These are phyloP conservation scores for Hippoglossus hippoglossus DNA, from an alignment of 2,797 vertebrate genomes.

Conservation along the genomic window DNA sequence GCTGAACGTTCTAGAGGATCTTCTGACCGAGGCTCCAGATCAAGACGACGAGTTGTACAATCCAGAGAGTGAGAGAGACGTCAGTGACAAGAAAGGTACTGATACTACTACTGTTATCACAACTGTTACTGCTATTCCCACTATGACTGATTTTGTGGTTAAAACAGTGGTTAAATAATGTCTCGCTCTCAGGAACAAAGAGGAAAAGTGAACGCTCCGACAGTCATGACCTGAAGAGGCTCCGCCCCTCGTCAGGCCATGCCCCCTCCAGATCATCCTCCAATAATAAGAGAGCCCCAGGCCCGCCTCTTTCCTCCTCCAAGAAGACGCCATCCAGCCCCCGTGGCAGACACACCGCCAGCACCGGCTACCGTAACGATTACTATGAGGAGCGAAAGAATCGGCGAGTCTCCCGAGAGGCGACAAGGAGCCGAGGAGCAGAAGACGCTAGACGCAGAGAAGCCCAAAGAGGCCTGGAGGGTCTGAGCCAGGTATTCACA, in stretches of 20 bases:
- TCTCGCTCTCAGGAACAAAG: slow-evolving; percentile 87
- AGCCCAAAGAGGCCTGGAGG: slow-evolving; percentile 53
- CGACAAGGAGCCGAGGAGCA: slow-evolving; percentile 32
- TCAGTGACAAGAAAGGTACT: slow-evolving; percentile 92
- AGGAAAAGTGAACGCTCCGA: slow-evolving; percentile 92
- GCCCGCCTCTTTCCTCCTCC: slow-evolving; percentile 75
- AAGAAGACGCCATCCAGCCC: slow-evolving; percentile 84
- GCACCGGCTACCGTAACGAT: slow-evolving; percentile 89
- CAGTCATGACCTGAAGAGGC: slow-evolving; percentile 88
- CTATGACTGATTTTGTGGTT: too few relatives aligned
- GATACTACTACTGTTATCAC: slow-evolving; percentile 58
- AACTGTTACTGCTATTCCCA: neutral
- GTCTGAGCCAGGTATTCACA: slow-evolving; percentile 55
- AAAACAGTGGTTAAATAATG: too few relatives aligned
- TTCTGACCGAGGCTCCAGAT: slow-evolving; percentile 97
- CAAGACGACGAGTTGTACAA: slow-evolving; percentile 98
- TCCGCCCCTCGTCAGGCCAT: slow-evolving; percentile 87
- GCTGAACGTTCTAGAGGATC: slow-evolving; percentile 95
- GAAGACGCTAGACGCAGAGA: slow-evolving; percentile 50
- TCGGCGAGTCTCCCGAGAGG: slow-evolving; percentile 87
- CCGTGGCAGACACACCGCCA: slow-evolving; percentile 81
- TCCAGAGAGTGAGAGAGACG: slow-evolving; percentile 92
- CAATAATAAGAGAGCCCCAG: slow-evolving; percentile 83
- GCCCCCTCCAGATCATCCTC: slow-evolving; percentile 81
- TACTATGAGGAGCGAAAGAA: slow-evolving; percentile 91